Conservation (phyloP, 2,113 vertebrate genomes). For the Stomatorhinus ivindoensis region DNA sequence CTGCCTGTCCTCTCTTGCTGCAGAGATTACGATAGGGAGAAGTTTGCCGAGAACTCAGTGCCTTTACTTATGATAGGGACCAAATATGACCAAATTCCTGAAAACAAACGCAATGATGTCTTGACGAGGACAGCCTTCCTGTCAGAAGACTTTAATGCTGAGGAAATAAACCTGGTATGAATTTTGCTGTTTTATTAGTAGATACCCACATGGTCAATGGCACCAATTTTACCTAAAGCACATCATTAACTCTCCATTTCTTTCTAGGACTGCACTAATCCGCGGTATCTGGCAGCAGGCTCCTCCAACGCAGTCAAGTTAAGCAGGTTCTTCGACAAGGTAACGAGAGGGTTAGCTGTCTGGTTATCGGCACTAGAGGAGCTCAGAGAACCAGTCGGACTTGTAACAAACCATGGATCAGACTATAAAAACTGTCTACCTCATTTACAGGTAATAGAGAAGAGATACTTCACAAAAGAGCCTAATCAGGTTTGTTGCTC, state of each 20-base stretch:
- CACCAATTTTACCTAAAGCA: background rate
- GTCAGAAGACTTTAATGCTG: conserved; percentile 94
- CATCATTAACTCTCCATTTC: background rate
- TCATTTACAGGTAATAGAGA: conserved; percentile 81
- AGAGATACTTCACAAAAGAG: conserved; percentile 87
- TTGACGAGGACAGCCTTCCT: conserved; percentile 88
- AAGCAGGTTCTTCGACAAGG: conserved; percentile 98
- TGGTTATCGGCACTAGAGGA: background rate
- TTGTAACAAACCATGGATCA: background rate
- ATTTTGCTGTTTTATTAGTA: no score
- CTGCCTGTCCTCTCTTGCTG: conserved; percentile 14
- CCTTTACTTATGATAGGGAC: conserved; percentile 92
- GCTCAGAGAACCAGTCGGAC: background rate
- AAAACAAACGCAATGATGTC: conserved; percentile 83
- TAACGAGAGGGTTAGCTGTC: conserved; percentile 40
- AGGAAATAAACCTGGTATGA: conserved; percentile 93
- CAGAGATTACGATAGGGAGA: conserved; percentile 90
- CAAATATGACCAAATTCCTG: conserved; percentile 94
- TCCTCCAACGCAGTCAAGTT: conserved; percentile 95
- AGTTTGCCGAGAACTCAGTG: conserved; percentile 91
- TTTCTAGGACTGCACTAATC: conserved; percentile 84
- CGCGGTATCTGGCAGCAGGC: conserved; percentile 83
- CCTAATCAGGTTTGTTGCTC: conserved; percentile 70
- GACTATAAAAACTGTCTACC: background rate
- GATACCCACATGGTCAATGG: background rate